phyloP scores from a whole-genome alignment of 2,888 invertebrate genomes.

The Drosophila kambysellisi region DNA sequence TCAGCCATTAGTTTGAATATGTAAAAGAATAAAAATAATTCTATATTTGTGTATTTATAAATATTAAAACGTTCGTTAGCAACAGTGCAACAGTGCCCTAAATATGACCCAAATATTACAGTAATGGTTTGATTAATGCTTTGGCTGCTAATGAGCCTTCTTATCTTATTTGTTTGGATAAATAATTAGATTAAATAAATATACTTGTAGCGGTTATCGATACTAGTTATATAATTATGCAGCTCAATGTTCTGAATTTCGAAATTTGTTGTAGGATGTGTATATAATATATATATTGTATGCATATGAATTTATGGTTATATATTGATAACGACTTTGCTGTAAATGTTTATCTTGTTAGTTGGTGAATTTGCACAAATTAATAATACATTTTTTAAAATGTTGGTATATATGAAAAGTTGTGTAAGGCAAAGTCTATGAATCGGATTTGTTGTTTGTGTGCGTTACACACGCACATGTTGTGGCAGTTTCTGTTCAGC shows the following conservation, averaged over 20 bases:
- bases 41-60: background rate
- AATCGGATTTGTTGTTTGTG: constrained; percentile 24
- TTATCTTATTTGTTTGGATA: background rate
- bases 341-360: background rate
- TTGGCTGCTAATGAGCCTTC: background rate
- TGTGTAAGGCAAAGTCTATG: constrained; percentile 16
- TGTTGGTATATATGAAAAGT: background rate
- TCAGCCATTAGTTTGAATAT: background rate
- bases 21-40: too few relatives aligned
- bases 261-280: background rate
- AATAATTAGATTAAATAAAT: background rate
- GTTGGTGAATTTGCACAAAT: background rate
- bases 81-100: background rate
- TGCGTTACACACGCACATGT: constrained; percentile 4
- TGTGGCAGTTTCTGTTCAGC: constrained; percentile 28
- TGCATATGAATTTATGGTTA: background rate
- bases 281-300: background rate
- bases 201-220: background rate
- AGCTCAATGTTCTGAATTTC: background rate
- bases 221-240: background rate
- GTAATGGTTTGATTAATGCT: background rate
- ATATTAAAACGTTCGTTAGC: background rate
- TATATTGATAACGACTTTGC: too few relatives aligned
- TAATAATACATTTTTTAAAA: background rate
- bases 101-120: background rate